phyloP scores from a whole-genome alignment of 2,888 invertebrate genomes.

The Xanthia icteritia region DNA sequence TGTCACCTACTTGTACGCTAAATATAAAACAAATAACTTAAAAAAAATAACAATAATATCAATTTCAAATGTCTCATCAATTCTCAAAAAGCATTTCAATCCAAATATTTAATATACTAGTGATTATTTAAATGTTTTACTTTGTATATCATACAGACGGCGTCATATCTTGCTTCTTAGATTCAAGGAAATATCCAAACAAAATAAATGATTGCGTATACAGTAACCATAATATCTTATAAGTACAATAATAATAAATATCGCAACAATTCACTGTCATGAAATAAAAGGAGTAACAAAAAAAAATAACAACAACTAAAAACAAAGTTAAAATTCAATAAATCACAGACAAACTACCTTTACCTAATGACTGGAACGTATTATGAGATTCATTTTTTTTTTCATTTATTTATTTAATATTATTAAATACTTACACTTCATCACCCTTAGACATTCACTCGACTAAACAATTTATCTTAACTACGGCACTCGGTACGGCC shows the following conservation, averaged over 20 bases:
- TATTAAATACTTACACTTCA: constrained; percentile 72
- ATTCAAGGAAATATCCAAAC: constrained; percentile 55
- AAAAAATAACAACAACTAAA: constrained; percentile 71
- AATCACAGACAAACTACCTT: constrained; percentile 86
- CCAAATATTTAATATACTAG: constrained; percentile 58
- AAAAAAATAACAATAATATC: constrained; percentile 50
- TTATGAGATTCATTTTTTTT: constrained; percentile 78
- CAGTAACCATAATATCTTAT: constrained; percentile 51
- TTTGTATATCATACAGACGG: constrained; percentile 68
- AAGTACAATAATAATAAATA: constrained; percentile 63
- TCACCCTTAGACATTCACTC: constrained; percentile 75
- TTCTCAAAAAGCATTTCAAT: constrained; percentile 59
- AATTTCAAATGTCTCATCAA: constrained; percentile 53
- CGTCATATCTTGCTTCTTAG: constrained; percentile 63
- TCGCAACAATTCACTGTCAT: constrained; percentile 60
- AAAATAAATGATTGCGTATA: constrained; percentile 55
- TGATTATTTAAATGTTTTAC: constrained; percentile 49
- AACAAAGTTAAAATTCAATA: constrained; percentile 78
- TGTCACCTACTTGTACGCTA: constrained; percentile 35
- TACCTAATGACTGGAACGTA: constrained; percentile 80
- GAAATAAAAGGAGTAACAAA: constrained; percentile 59
- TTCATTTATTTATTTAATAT: constrained; percentile 62
- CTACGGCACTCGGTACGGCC: constrained; percentile 81
- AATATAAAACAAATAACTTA: constrained; percentile 42
- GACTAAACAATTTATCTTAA: constrained; percentile 79